These are phyloP conservation scores for Acholoe squamosa DNA, from an alignment of 2,888 invertebrate genomes.

Conservation along the genomic window DNA sequence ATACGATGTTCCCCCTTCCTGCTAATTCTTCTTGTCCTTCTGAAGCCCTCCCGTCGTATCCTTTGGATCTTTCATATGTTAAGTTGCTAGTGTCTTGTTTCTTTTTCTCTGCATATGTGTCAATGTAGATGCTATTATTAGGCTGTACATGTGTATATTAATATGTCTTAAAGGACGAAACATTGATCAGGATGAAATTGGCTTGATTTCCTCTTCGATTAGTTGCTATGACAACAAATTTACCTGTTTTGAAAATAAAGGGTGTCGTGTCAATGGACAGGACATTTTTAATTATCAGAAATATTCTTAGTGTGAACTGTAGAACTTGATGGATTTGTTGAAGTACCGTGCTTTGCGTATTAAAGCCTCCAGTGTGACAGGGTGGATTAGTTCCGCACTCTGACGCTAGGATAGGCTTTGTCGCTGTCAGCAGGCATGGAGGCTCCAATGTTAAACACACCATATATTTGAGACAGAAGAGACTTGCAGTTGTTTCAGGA, in stretches of 20 bases:
- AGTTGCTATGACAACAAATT: background rate
- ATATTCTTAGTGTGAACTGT: background rate
- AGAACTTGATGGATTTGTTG: conserved; percentile 2
- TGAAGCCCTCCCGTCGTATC: no score
- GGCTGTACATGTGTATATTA: no score
- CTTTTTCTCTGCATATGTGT: no score
- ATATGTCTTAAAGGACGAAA: no score
- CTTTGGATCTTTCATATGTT: no score
- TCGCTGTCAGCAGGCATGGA: background rate
- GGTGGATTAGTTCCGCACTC: background rate
- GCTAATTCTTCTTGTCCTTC: background rate
- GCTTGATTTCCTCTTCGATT: background rate
- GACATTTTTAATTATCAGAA: background rate
- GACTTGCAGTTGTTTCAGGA: no score
- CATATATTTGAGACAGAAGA: no score
- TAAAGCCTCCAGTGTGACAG: background rate
- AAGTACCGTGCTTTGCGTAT: no score
- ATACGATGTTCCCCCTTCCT: background rate
- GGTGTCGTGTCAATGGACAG: conserved; percentile 14
- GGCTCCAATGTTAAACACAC: no score
- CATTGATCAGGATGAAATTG: no score
- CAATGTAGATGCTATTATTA: no score
- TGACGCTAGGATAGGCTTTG: background rate
- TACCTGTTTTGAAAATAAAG: background rate
- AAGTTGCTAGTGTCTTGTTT: no score